Conservation (phyloP, 2,888 invertebrate species). For the Oscheius sp. region DNA sequence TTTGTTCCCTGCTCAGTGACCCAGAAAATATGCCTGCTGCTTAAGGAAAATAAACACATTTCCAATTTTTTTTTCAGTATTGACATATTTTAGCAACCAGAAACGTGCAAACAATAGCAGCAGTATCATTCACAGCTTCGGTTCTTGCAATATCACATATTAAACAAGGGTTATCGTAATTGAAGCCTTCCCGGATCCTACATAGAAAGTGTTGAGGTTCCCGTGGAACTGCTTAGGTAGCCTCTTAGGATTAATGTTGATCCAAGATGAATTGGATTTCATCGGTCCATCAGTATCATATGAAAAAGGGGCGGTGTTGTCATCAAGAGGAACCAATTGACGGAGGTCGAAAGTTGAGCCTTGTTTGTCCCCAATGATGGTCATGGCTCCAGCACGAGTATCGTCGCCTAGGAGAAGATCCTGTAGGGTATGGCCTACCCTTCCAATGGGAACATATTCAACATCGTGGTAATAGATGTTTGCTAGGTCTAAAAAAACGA, state of each 20-base stretch:
- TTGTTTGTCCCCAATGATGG: neutral
- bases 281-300: neutral
- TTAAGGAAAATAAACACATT: too few relatives aligned
- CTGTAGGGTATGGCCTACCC: neutral
- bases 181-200: neutral
- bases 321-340: neutral
- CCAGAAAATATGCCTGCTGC: too few relatives aligned
- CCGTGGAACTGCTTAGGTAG: neutral
- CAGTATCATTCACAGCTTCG: too few relatives aligned
- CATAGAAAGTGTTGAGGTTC: neutral
- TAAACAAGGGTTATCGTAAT: too few relatives aligned
- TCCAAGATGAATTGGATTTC: neutral
- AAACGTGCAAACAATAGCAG: too few relatives aligned
- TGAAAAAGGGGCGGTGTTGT: neutral
- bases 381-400: neutral
- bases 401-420: neutral
- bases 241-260: neutral
- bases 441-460: neutral
- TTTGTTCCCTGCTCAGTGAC: too few relatives aligned
- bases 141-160: too few relatives aligned
- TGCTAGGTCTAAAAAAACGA: neutral
- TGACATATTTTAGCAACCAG: too few relatives aligned
- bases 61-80: too few relatives aligned
- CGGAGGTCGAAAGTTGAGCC: conserved; percentile 1
- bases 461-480: neutral